Evolutionary conservation across 2,797 vertebrate genomes (phyloP), one percentile per base, ranked within the genome.

Genomic region (Oreochromis mossambicus): DNA sequence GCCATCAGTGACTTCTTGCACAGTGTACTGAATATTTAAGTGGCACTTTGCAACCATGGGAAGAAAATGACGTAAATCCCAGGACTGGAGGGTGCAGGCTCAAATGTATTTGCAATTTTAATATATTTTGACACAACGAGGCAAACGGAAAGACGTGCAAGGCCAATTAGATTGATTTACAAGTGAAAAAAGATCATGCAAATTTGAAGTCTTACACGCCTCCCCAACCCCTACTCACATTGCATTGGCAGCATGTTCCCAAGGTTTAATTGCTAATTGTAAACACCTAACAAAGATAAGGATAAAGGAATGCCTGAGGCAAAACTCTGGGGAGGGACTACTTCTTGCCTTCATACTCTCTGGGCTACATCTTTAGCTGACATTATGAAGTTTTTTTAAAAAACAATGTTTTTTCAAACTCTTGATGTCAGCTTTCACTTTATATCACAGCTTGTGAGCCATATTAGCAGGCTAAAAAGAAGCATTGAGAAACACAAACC

Each of bases 1-100:
- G 46, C 55, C 56, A 26, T 81, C 24, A 80, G 79, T 70, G 77
- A 81, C 70, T 83, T 84, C 34, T 82, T 77, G 70, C 80, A 89
- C n/a, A 68, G 24, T 3, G 14, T 83, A 54, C 26, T 2, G 21
- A 86, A 78, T 81, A 78, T 83, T 87, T 78, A 17, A 26, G 55
- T 63, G 83, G 58, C 56, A 81, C 56, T 83, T 82, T 85, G 46
- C 46, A 88, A 75, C 46, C 66, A 48, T 34, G 75, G 58, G 84
- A 84, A 80, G 63, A 86, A 83, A 83, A 84, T 4, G 15, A 82
- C 3, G 21, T 10, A 24, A 32, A 78, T 52, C 2, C 3, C 4
- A 3, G 29, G 13, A 75, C 9, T 15, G 2, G 2, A 73, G 29
- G 12, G 6, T 52, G 48, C 12, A 21, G 32, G 55, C 78, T 56